Base-by-base conservation (phyloP, 37 sponge, comb jelly and placozoan species). In the Beroe ovata region DNA sequence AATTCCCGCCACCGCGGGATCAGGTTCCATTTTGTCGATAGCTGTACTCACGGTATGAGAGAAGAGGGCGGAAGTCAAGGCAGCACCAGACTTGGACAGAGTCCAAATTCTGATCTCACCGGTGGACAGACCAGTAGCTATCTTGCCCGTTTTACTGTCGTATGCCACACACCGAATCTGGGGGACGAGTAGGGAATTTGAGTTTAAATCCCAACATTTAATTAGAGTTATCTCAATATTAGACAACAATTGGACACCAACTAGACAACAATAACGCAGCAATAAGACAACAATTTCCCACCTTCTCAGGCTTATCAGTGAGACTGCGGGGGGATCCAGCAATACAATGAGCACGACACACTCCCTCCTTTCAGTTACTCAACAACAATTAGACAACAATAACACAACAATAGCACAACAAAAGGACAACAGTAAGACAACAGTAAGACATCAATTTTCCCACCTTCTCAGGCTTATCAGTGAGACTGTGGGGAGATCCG, bases 31-130 rank as follows among this genome's bases (percentile, higher is more conserved):
- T n/a, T n/a, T n/a, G n/a, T n/a, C n/a, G n/a, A n/a, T n/a, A n/a
- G n/a, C n/a, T n/a, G n/a, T 16, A 47, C 54, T 47, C 54, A 77
- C 84, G 1, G 84, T 11, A 36, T 77, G 84, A 38, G 84, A 77
- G 28, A 77, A 11, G 41, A 77, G 84, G 21, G 84, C 41, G 26
- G 84, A 20, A 40, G n/a, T 77, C 0, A 77, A 54, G 6, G 84
- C 54, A 23, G 36, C 84, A 4, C 84, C 84, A n/a, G 54, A 42
- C 54, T 77, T 77, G 54, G 54, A 8, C 3, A 77, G 54, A 36
- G 19, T 77, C 84, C 84, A 77, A 42, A 77, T 77, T 29, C 33
- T 77, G 18, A 77, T 77, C 42, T 77, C 84, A 1, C 84, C 84
- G 28, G 26, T 77, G 1, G 33, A 6, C 84, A 77, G 8, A 8